Conservation (phyloP, 2,797 vertebrate genomes). For the Oreochromis grahami region DNA sequence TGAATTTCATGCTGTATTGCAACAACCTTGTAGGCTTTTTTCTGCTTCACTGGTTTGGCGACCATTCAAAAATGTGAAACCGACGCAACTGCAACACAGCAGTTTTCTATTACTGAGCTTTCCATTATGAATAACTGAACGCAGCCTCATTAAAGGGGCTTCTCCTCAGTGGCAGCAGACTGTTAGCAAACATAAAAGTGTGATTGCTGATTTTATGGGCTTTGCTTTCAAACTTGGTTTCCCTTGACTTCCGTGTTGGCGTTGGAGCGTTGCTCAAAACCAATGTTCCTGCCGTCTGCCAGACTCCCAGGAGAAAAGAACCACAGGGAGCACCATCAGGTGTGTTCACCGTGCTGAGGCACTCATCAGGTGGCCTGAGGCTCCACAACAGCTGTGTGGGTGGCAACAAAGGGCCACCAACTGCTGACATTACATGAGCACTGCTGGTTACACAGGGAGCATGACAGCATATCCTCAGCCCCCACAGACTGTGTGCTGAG, state of each 20-base stretch:
- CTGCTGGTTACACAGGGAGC: neutral
- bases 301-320: conserved; percentile 17
- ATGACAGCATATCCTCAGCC: neutral
- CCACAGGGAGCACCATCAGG: conserved; percentile 45
- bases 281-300: conserved; percentile 26
- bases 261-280: conserved; percentile 46
- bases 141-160: conserved; percentile 56
- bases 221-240: conserved; percentile 56
- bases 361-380: conserved; percentile 28
- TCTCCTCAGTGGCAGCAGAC: conserved; percentile 53
- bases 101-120: conserved; percentile 63
- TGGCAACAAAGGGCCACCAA: conserved; percentile 46
- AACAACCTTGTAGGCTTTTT: conserved; percentile 50
- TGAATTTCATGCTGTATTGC: conserved; percentile 59
- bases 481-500: neutral
- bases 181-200: conserved; percentile 59
- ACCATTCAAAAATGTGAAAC: conserved; percentile 63
- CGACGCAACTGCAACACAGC: conserved; percentile 50
- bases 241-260: conserved; percentile 56
- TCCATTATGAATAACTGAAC: conserved; percentile 57
- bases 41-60: conserved; percentile 55
- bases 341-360: conserved; percentile 28
- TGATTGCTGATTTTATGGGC: conserved; percentile 60
- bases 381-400: conserved; percentile 43
- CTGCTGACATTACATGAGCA: conserved; percentile 9